These are phyloP conservation scores for Hybos culiciformis DNA, from an alignment of 2,888 invertebrate species.

Conservation along the genomic window DNA sequence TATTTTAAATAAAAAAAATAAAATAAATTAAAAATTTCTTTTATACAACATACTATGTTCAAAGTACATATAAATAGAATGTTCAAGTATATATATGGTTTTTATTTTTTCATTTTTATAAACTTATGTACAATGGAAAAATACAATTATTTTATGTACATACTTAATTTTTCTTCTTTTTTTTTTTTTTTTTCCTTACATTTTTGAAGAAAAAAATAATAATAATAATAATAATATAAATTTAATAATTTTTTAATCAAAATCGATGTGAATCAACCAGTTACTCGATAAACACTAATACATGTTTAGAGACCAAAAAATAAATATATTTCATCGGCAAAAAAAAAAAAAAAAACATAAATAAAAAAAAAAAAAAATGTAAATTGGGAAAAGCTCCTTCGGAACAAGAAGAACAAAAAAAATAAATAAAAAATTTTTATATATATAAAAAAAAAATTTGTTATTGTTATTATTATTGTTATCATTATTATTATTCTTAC, in stretches of 20 bases:
- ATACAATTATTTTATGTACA: constrained; percentile 1
- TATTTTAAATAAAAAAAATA: neutral
- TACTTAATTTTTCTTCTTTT: too few relatives aligned
- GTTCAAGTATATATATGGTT: neutral
- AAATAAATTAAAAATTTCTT: neutral
- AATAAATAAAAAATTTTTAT: neutral
- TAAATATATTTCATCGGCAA: neutral
- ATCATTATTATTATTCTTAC: neutral
- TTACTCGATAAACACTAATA: constrained; percentile 17
- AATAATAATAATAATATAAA: neutral
- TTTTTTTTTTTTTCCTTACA: constrained; percentile 1
- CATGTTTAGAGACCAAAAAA: constrained; percentile 6
- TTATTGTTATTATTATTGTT: neutral
- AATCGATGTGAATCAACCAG: constrained; percentile 17
- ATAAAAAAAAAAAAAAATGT: neutral
- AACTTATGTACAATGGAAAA: neutral
- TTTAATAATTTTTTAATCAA: constrained; percentile 7
- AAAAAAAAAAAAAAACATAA: neutral
- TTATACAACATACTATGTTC: neutral
- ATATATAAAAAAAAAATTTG: neutral
- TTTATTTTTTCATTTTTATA: neutral
- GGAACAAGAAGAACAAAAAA: neutral
- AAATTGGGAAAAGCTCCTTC: neutral
- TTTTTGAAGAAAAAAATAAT: neutral
- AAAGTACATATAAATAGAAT: neutral